Evolutionary conservation across 2,113 vertebrate species (phyloP).

Genomic region (Tichodroma muraria): DNA sequence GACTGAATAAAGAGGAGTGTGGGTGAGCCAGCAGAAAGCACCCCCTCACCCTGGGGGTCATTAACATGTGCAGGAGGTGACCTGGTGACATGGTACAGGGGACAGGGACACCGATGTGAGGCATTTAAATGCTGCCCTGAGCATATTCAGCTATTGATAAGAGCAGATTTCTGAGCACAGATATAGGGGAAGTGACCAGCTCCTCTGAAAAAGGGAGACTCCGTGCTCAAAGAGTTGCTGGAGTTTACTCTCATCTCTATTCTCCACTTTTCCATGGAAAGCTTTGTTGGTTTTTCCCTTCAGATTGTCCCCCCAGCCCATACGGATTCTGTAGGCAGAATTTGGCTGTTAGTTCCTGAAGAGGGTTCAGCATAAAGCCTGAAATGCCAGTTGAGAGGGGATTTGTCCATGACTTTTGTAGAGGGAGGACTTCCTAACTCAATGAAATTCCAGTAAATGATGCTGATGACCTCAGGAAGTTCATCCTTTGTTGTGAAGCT

Average conservation of each 20-base stretch:
- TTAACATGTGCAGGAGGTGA: conserved; percentile 34
- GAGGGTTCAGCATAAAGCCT: background rate
- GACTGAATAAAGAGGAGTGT: conserved; percentile 5
- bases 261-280: background rate
- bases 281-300: background rate
- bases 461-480: background rate
- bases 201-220: background rate
- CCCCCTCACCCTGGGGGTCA: conserved; percentile 16
- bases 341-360: background rate
- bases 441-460: background rate
- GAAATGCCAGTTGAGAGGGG: background rate
- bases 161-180: background rate
- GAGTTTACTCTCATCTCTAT: background rate
- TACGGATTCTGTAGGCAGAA: background rate
- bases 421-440: background rate
- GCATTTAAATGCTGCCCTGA: background rate
- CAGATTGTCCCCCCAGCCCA: background rate
- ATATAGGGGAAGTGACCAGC: background rate
- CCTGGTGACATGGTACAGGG: background rate
- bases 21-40: background rate
- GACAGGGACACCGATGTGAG: background rate
- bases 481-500: background rate
- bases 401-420: background rate
- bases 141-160: background rate
- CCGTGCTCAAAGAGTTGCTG: background rate